Evolutionary conservation across 2,113 vertebrate species (phyloP).

Genomic region (Malurus elegans): DNA sequence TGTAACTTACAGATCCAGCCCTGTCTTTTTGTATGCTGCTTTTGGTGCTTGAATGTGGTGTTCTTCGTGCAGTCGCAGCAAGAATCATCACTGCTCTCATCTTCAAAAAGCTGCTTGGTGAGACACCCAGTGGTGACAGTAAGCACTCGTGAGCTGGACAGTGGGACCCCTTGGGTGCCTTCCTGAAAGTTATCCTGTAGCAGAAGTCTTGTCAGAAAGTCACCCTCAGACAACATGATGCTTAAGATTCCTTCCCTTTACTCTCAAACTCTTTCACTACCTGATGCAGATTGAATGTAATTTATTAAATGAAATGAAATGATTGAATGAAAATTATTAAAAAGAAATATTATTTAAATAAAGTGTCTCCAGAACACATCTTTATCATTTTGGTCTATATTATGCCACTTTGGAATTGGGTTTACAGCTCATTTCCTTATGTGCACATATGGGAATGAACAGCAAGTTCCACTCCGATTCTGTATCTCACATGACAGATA

Average conservation of each 20-base stretch:
- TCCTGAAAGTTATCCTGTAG: neutral
- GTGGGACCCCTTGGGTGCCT: neutral
- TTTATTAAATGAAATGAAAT: too few relatives aligned
- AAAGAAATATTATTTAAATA: neutral
- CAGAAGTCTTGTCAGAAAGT: neutral
- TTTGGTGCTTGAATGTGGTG: neutral
- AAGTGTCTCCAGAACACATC: neutral
- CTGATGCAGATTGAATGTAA: neutral
- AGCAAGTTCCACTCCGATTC: neutral
- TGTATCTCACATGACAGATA: neutral
- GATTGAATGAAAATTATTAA: neutral
- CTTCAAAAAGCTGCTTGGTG: constrained; percentile 23
- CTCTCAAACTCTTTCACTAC: neutral
- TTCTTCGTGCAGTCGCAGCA: neutral
- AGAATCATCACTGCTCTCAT: neutral
- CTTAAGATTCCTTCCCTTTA: neutral
- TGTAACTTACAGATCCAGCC: neutral
- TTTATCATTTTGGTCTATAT: neutral
- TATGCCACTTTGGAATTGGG: neutral
- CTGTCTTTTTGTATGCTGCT: neutral
- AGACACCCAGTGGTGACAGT: constrained; percentile 68
- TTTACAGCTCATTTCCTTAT: neutral
- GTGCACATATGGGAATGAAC: fast-evolving
- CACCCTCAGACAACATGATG: neutral
- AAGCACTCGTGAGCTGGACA: neutral